These are phyloP conservation scores for Melanogrammus aeglefinus DNA, from an alignment of 2,797 vertebrate genomes.

Conservation along the genomic window DNA sequence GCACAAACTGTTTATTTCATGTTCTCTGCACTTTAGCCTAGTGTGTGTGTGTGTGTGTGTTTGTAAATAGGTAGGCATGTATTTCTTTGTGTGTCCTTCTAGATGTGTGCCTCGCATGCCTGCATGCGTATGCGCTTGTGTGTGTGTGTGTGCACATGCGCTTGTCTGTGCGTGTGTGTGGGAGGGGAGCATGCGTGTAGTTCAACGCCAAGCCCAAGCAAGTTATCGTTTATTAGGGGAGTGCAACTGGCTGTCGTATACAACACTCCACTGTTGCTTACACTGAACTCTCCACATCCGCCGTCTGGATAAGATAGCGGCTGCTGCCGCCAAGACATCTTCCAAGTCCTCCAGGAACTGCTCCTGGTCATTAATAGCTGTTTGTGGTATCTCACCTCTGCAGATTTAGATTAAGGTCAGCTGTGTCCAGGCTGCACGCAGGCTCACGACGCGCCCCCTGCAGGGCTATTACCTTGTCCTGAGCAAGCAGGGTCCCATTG, in stretches of 20 bases:
- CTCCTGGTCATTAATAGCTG: background rate
- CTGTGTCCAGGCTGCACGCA: background rate
- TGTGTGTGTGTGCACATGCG: conserved; percentile 10
- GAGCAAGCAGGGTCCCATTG: background rate
- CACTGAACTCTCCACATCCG: too few relatives aligned
- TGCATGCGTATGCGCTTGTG: conserved; percentile 11
- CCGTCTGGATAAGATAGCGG: background rate
- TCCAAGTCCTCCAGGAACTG: background rate
- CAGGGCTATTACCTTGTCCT: background rate
- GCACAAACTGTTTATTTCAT: background rate
- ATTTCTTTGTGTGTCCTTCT: background rate
- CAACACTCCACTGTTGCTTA: too few relatives aligned
- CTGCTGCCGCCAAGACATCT: background rate
- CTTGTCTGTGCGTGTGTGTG: conserved; percentile 5
- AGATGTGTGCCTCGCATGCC: background rate
- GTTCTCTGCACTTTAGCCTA: background rate
- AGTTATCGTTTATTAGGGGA: background rate
- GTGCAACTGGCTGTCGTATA: background rate
- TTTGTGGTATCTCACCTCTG: background rate
- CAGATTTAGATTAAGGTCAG: background rate
- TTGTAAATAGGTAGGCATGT: too few relatives aligned
- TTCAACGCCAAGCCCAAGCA: background rate
- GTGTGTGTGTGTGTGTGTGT: background rate
- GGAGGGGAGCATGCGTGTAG: background rate
- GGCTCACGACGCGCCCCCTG: background rate